Percentiles rank a stretch among this genome's conserved stretches.
Evolutionary conservation across 2,113 vertebrate species (phyloP).

Genomic region (Myrmecobius fasciatus): DNA sequence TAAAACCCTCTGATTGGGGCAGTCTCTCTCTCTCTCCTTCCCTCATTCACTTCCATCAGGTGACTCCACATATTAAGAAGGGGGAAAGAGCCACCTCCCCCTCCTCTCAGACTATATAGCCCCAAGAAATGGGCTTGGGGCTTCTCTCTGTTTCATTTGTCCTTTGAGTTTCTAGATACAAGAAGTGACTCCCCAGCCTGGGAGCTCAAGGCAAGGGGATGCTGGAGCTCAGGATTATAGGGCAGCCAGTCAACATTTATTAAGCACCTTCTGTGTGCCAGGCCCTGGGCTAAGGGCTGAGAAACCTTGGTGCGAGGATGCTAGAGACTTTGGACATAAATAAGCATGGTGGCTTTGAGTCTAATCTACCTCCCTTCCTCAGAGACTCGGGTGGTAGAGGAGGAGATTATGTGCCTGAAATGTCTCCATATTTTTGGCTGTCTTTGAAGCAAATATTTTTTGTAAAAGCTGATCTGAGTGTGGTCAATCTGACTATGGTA

Average conservation of each 20-base stretch:
- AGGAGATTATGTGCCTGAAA: not conserved
- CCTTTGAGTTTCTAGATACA: not conserved
- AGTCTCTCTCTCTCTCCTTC: not conserved
- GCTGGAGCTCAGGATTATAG: not conserved
- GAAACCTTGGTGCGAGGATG: no score
- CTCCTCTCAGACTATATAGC: not conserved
- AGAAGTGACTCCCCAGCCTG: not conserved
- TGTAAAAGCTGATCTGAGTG: not conserved
- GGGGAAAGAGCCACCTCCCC: not conserved
- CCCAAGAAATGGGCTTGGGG: not conserved
- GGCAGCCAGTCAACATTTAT: not conserved
- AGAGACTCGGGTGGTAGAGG: not conserved
- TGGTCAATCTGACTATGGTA: not conserved
- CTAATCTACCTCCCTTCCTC: not conserved
- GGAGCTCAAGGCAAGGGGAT: not conserved
- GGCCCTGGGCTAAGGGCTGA: not conserved
- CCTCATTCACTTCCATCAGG: not conserved
- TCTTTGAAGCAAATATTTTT: not conserved
- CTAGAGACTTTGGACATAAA: not conserved
- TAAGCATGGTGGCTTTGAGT: not conserved
- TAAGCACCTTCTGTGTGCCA: not conserved
- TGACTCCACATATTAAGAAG: no score
- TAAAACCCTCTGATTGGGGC: not conserved
- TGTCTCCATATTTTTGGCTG: not conserved
- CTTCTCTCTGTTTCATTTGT: not conserved